A percentile compares a stretch with the other conserved stretches of the same genome.
Conservation (phyloP, 1,140 invertebrate genomes). For the Wasmannia auropunctata region DNA sequence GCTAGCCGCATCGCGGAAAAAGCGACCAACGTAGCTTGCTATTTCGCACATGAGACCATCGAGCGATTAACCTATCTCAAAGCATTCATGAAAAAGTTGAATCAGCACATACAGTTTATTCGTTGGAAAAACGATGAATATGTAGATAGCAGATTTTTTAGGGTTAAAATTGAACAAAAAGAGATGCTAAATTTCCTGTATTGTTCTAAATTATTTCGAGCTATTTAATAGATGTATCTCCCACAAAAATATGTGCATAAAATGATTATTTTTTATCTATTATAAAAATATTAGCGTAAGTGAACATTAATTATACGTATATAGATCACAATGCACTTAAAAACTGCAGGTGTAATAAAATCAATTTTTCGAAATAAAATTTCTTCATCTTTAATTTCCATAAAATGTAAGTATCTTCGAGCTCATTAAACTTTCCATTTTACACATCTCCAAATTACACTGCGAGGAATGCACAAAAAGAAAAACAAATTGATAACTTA, state of each 20-base stretch:
- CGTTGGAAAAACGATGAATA: constrained; percentile 10
- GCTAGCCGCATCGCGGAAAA: constrained; percentile 1
- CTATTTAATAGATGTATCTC: neutral
- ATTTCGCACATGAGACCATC: constrained; percentile 19
- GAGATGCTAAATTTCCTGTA: neutral
- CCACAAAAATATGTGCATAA: neutral
- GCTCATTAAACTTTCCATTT: constrained; percentile 29
- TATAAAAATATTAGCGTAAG: neutral
- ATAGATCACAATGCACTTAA: neutral
- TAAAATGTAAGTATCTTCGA: constrained; percentile 11
- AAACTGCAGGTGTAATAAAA: neutral
- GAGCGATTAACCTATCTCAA: constrained; percentile 53
- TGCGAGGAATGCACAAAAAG: neutral
- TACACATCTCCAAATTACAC: neutral
- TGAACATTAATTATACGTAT: neutral
- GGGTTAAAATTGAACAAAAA: neutral
- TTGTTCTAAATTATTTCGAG: neutral
- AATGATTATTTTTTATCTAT: neutral
- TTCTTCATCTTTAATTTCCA: neutral
- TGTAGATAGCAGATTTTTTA: constrained; percentile 1
- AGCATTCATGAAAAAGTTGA: constrained; percentile 26
- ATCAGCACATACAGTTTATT: constrained; percentile 25
- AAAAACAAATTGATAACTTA: neutral
- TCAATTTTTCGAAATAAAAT: neutral
- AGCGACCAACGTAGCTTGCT: constrained; percentile 3